Evolutionary conservation across 2,797 vertebrate species (phyloP).

Genomic region (Sphenopsis melanotis): DNA sequence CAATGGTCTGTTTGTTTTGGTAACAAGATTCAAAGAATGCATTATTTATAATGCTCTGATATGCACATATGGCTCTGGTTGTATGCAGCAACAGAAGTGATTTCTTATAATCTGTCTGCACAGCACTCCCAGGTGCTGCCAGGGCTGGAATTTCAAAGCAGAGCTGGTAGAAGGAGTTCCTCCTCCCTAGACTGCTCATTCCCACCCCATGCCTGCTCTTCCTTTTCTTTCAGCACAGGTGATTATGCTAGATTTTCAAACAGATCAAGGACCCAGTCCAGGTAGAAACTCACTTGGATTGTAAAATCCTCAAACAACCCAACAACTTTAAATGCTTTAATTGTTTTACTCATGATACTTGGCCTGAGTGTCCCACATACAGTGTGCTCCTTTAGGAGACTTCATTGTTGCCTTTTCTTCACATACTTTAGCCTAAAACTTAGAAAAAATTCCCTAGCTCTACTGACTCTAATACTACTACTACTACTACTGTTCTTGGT

Average conservation of each 20-base stretch:
- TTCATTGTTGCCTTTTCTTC: not conserved
- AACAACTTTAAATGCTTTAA: not conserved
- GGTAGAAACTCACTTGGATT: not conserved
- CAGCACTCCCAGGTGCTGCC: not conserved
- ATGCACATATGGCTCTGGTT: not conserved
- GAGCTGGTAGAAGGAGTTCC: not conserved
- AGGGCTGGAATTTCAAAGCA: not conserved
- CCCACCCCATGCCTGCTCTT: not conserved
- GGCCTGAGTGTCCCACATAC: not conserved
- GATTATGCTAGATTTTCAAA: not conserved
- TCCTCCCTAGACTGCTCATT: not conserved
- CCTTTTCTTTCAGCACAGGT: not conserved
- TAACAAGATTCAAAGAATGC: constrained; percentile 30
- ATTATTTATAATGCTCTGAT: constrained; percentile 45
- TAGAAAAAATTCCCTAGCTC: not conserved
- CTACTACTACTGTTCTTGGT: not conserved
- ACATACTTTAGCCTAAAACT: not conserved
- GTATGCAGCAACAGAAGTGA: not conserved
- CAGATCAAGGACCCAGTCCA: not conserved
- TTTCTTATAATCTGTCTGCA: not conserved
- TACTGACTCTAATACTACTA: not conserved
- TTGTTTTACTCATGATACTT: not conserved
- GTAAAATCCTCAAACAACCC: not conserved
- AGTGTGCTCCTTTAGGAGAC: not conserved
- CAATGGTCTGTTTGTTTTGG: constrained; percentile 46